Base-by-base conservation (phyloP, 1,140 invertebrate genomes). In the Papilio polytes region DNA sequence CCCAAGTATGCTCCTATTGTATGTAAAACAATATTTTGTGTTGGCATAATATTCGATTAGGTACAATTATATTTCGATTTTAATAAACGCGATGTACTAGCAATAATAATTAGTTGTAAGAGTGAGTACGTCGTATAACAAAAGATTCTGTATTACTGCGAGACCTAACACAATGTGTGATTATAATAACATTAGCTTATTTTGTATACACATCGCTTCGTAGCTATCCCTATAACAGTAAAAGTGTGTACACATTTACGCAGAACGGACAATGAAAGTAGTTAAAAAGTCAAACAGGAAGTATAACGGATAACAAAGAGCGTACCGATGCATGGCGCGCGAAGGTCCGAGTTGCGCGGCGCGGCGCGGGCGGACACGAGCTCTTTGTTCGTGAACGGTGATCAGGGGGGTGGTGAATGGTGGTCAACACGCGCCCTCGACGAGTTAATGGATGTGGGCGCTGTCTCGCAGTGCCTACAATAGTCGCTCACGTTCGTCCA, bases 401-500 rank as follows among this genome's bases (percentile, higher is more conserved):
- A 31, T 70, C 36, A 44, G 51, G 66, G 66, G 81, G 80, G 80
- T 81, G 83, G 72, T 81, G 78, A 77, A 74, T 74, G 51, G 74
- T 85, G 18, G 46, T n/a, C 18, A 36, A 41, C 74, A 41, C 76
- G 53, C 66, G 82, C 70, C 86, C 81, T 92, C 89, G 91, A 90
- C 89, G 88, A 89, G 84, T 81, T 84, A 89, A 85, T 84, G 85
- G 81, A 85, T 83, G 83, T 87, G 87, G 85, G 80, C 66, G 80
- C 80, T 85, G 81, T 85, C 85, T 86, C 82, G 59, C 81, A 70
- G 13, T 36, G 26, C 26, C 81, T 81, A 88, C 87, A 87, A 87
- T 87, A 84, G 84, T 80, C 85, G 87, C 84, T 86, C 90, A 93
- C 89, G 92, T 91, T 91, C 90, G 86, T 88, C 87, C 85, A 88